Evolutionary conservation across 2,888 invertebrate species (phyloP).

Genomic region (Therioaphis trifolii): DNA sequence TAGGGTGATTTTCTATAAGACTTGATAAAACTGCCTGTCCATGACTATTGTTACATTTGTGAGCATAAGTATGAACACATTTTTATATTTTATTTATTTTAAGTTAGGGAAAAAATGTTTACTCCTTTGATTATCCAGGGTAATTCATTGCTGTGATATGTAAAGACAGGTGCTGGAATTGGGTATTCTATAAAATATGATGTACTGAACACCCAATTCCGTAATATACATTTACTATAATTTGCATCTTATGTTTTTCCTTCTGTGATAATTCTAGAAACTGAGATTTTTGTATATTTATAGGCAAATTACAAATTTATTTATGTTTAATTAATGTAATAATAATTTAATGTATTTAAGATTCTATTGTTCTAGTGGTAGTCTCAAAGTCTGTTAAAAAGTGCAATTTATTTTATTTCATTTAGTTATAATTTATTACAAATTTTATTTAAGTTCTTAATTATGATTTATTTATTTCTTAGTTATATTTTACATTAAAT

Average conservation of each 20-base stretch:
- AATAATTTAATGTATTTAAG: background rate
- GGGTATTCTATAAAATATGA: slow-evolving; percentile 4
- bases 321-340: background rate
- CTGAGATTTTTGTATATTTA: slow-evolving; percentile 48
- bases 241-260: slow-evolving; percentile 30
- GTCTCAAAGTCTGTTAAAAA: slow-evolving; percentile 44
- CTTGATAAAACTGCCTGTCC: slow-evolving; percentile 58
- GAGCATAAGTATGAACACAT: slow-evolving; percentile 41
- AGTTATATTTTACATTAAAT: slow-evolving; percentile 5
- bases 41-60: slow-evolving; percentile 48
- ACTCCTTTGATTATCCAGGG: slow-evolving; percentile 46
- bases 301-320: slow-evolving; percentile 15
- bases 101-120: slow-evolving; percentile 12
- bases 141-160: slow-evolving; percentile 58
- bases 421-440: background rate
- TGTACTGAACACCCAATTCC: slow-evolving; percentile 17
- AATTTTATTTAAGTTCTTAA: slow-evolving; percentile 8
- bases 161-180: slow-evolving; percentile 57
- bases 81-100: slow-evolving; percentile 33
- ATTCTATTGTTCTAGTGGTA: slow-evolving; percentile 2
- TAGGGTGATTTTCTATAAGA: slow-evolving; percentile 53
- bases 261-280: slow-evolving; percentile 61
- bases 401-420: slow-evolving; percentile 50
- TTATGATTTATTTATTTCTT: background rate
- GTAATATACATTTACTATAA: slow-evolving; percentile 36